These are phyloP conservation scores for Brachypterus glaber DNA, from an alignment of 2,888 invertebrate genomes.

Conservation along the genomic window DNA sequence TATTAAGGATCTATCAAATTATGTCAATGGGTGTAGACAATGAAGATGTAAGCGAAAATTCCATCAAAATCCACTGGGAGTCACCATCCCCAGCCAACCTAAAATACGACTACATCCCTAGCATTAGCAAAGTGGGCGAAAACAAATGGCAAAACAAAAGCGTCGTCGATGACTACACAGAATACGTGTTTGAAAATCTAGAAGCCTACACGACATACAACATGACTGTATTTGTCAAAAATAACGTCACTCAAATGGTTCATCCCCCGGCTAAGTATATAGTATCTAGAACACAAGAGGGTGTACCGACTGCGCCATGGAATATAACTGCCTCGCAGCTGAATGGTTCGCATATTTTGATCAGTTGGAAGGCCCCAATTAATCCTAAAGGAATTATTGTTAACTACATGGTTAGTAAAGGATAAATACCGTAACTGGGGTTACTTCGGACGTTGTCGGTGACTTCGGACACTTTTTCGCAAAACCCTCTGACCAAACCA, in stretches of 20 bases:
- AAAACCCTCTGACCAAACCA: no score
- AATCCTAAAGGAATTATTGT: constrained; percentile 53
- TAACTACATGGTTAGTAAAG: constrained; percentile 46
- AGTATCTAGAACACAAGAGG: constrained; percentile 55
- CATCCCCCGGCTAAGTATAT: constrained; percentile 57
- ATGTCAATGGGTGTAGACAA: constrained; percentile 57
- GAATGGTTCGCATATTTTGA: constrained; percentile 53
- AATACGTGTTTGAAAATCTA: constrained; percentile 52
- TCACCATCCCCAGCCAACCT: constrained; percentile 39
- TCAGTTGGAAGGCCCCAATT: constrained; percentile 60
- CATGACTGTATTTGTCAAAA: constrained; percentile 64
- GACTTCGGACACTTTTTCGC: no score
- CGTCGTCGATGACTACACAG: constrained; percentile 56
- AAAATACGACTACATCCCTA: constrained; percentile 57
- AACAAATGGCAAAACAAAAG: constrained; percentile 50
- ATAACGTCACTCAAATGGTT: constrained; percentile 45
- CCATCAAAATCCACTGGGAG: constrained; percentile 58
- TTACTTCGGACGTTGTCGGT: no score
- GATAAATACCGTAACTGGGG: no score
- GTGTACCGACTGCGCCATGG: constrained; percentile 59
- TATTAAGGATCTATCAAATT: no score
- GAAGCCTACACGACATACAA: constrained; percentile 68
- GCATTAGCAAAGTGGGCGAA: constrained; percentile 46
- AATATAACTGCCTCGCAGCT: constrained; percentile 55
- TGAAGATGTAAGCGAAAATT: constrained; percentile 51